Evolutionary conservation across 1,140 invertebrate genomes (phyloP), one percentile per base, ranked within the genome.

Genomic region (Drosophila baimaii): DNA sequence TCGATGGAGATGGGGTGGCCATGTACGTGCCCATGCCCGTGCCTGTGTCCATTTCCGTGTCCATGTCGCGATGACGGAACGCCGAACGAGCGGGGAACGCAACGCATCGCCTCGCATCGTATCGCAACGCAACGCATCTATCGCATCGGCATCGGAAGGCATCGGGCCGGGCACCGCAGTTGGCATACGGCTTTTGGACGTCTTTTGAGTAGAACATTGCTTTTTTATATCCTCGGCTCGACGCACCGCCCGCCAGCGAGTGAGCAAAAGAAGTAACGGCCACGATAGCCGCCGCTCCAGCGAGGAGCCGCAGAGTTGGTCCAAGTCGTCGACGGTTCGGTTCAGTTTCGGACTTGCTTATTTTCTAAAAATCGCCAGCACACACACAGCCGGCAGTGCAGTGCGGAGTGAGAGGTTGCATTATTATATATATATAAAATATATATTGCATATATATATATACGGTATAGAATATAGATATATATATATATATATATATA

Each of bases 151-250:
- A 72, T 72, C 69, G 69, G 69, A 58, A 72, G 65, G 84, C 83
- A 88, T 89, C 84, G 84, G 79, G 79, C 71, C 83, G 83, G 79
- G 75, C 76, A 68, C 41, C 75, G 76, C 86, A 88, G 90, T 90
- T 91, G 90, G 90, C 90, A 91, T 90, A 91, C 90, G 90, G 90
- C 90, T 90, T 90, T 80, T 90, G 77, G 86, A 91, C 86, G 90
- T 91, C 90, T 91, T 91, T 91, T 89, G 90, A 91, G 90, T 91
- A 82, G 79, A 90, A 89, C 90, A 91, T 91, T 91, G 85, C 90
- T 89, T 91, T 91, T 91, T 91, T 91, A 91, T 91, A 91, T 90
- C 88, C 83, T 90, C 82, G 82, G 81, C 83, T 84, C 81, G 89
- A 83, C 89, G 77, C 82, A 88, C 79, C 75, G 71, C 68, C 72